Conservation (phyloP, 2,888 invertebrate species). For the Lepidonotus clava region DNA sequence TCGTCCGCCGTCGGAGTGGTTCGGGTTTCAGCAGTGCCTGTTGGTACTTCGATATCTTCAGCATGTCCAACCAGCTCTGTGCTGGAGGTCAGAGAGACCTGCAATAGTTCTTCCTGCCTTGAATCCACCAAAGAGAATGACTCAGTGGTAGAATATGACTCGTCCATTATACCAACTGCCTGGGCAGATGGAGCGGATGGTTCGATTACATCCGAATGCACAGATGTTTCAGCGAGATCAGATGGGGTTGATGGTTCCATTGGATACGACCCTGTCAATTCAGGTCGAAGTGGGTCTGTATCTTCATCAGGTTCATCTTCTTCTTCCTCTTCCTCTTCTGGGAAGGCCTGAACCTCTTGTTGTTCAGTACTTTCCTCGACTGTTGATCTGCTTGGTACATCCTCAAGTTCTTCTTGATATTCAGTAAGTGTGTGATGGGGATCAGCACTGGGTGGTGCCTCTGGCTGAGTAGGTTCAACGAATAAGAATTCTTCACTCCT, state of each 20-base stretch:
- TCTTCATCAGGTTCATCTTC: neutral
- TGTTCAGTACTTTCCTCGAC: slow-evolving; percentile 42
- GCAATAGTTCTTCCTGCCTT: neutral
- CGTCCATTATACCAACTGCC: slow-evolving; percentile 2
- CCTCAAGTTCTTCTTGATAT: no score
- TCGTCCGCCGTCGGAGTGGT: slow-evolving; percentile 13
- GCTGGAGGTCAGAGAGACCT: slow-evolving; percentile 21
- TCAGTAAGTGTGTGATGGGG: no score
- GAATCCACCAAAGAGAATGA: slow-evolving; percentile 32
- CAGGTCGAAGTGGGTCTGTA: slow-evolving; percentile 35
- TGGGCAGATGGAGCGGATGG: slow-evolving; percentile 5
- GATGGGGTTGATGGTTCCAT: neutral
- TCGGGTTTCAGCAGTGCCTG: neutral
- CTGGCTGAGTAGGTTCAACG: slow-evolving; percentile 2
- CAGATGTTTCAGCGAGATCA: neutral
- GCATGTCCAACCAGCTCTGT: neutral
- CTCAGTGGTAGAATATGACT: slow-evolving; percentile 28
- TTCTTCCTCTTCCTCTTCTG: slow-evolving; percentile 1
- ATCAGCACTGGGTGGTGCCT: neutral
- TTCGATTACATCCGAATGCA: neutral
- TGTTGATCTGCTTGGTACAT: no score
- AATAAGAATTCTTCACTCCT: neutral
- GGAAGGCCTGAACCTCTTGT: neutral
- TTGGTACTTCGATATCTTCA: slow-evolving; percentile 21
- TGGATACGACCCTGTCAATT: neutral